Evolutionary conservation across 2,113 vertebrate genomes (phyloP).

Genomic region (Alectura lathami): DNA sequence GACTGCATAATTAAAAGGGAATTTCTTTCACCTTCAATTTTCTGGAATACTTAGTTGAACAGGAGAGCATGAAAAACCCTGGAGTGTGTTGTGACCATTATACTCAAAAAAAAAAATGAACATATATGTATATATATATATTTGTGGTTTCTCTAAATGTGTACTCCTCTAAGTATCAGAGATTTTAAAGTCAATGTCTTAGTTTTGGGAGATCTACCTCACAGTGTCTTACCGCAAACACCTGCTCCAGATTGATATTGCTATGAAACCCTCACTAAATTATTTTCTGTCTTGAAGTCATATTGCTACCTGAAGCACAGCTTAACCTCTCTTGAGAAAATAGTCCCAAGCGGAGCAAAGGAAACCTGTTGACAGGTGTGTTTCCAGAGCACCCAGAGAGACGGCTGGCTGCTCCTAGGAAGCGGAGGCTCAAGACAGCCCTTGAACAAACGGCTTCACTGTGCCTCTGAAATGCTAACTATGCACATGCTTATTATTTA

Average conservation of each 20-base stretch:
- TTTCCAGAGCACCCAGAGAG: neutral
- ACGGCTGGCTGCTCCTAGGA: neutral
- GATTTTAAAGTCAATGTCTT: neutral
- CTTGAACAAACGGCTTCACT: neutral
- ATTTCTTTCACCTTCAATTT: neutral
- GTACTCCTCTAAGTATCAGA: neutral
- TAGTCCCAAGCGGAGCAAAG: neutral
- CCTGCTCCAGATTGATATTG: neutral
- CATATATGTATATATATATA: neutral
- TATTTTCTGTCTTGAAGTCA: neutral
- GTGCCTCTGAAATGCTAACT: neutral
- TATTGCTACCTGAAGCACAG: neutral
- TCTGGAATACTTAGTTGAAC: neutral
- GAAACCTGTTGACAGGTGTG: neutral
- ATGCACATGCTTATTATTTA: constrained; percentile 22
- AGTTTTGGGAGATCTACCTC: neutral
- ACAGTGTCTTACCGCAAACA: neutral
- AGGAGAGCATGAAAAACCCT: neutral
- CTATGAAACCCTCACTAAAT: neutral
- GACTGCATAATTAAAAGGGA: neutral
- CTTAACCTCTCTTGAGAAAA: neutral
- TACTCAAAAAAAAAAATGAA: neutral
- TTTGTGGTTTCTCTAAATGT: neutral
- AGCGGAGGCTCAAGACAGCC: neutral
- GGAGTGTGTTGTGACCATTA: neutral